phyloP scores from a whole-genome alignment of 2,113 vertebrate genomes.

The Pithys albifrons region DNA sequence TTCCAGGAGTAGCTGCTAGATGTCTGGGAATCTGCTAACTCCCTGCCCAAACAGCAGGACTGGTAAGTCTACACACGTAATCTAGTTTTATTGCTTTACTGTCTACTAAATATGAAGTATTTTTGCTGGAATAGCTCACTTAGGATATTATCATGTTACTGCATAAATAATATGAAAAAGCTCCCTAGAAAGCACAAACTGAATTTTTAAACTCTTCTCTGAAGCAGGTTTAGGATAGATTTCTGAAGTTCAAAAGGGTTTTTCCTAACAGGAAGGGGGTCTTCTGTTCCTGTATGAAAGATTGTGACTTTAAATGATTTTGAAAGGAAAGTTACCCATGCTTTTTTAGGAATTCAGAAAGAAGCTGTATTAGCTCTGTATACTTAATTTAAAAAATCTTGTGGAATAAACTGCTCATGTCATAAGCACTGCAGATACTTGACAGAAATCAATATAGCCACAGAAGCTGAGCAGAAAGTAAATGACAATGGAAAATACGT shows the following conservation, averaged over 20 bases:
- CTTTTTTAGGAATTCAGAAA: background rate
- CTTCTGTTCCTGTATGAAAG: background rate
- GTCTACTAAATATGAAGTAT: background rate
- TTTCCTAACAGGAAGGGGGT: background rate
- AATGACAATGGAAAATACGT: background rate
- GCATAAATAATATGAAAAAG: background rate
- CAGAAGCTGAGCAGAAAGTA: background rate
- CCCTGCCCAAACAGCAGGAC: constrained; percentile 41
- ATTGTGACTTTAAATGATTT: background rate
- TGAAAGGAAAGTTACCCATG: background rate
- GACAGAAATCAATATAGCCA: background rate
- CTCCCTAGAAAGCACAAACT: background rate
- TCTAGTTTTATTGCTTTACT: constrained; percentile 3
- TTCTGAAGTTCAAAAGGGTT: background rate
- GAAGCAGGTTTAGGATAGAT: background rate
- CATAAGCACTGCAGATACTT: background rate
- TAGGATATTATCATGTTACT: background rate
- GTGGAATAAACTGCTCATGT: background rate
- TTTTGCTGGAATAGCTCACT: constrained; percentile 6
- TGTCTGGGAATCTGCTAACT: constrained; percentile 60
- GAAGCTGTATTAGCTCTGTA: background rate
- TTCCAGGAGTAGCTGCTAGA: constrained; percentile 35
- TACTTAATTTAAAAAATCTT: background rate
- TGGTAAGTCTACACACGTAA: constrained; percentile 18
- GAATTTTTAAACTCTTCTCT: background rate